These are phyloP conservation scores for Pseudococcus viburni DNA, from an alignment of 2,888 invertebrate genomes.

Conservation along the genomic window DNA sequence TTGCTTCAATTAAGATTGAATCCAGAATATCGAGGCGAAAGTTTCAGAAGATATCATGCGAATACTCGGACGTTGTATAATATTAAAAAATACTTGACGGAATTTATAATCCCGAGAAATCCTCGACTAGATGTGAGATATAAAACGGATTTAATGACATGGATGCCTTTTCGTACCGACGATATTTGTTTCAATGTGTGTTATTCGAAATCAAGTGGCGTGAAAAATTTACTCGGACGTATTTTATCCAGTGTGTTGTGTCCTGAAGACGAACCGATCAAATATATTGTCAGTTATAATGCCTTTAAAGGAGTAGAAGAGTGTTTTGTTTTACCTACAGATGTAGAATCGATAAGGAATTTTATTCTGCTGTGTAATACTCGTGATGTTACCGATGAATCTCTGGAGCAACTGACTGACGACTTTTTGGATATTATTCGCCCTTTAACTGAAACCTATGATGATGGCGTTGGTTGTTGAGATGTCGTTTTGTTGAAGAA, in stretches of 20 bases:
- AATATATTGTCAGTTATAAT: slow-evolving; percentile 15
- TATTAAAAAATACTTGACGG: neutral
- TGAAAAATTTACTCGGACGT: slow-evolving; percentile 4
- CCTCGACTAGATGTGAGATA: neutral
- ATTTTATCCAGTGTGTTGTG: slow-evolving; percentile 9
- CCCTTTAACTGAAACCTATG: neutral
- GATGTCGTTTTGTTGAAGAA: too few relatives aligned
- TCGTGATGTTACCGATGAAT: neutral
- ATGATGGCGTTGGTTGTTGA: too few relatives aligned
- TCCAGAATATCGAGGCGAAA: neutral
- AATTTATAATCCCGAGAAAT: neutral
- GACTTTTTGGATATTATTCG: neutral
- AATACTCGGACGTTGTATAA: neutral
- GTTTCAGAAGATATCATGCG: neutral
- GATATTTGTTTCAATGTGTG: neutral
- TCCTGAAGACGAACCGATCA: neutral
- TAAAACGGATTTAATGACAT: neutral
- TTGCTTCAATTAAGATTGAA: neutral
- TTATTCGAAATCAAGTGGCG: neutral
- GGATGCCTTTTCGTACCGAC: neutral
- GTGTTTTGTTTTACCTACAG: neutral
- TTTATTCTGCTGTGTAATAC: neutral
- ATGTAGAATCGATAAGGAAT: neutral
- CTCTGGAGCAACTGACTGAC: neutral
- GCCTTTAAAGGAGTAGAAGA: slow-evolving; percentile 27